A percentile compares a stretch with the other conserved stretches of the same genome.
These are phyloP conservation scores for Drosophila subobscura DNA, from an alignment of 1,140 invertebrate species.

Conservation along the genomic window DNA sequence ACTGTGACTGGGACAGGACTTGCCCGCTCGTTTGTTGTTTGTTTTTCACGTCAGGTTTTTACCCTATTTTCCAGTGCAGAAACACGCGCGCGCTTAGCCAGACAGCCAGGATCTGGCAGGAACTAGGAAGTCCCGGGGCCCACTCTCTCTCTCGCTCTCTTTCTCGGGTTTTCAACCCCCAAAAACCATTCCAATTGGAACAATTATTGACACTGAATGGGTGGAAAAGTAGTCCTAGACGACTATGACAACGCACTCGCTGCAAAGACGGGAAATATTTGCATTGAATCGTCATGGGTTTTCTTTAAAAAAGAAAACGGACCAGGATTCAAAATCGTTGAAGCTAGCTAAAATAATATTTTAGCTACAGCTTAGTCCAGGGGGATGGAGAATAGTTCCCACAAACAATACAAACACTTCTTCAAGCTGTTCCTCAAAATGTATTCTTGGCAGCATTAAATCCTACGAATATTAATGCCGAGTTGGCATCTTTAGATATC, in stretches of 20 bases:
- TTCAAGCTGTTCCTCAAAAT: too few relatives aligned
- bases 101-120: conserved; percentile 29
- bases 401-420: too few relatives aligned
- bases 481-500: conserved; percentile 33
- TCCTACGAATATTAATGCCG: conserved; percentile 8
- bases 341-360: too few relatives aligned
- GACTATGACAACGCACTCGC: too few relatives aligned
- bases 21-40: conserved; percentile 71
- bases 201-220: neutral
- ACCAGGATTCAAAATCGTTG: too few relatives aligned
- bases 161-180: conserved; percentile 54
- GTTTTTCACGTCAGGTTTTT: conserved; percentile 80
- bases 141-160: neutral
- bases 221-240: neutral
- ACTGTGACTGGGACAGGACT: conserved; percentile 25
- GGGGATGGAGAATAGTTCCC: too few relatives aligned
- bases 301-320: too few relatives aligned
- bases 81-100: neutral
- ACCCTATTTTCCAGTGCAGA: conserved; percentile 71
- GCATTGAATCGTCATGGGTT: too few relatives aligned
- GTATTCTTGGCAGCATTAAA: conserved; percentile 7
- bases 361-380: too few relatives aligned
- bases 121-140: conserved; percentile 29
- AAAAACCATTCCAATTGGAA: conserved; percentile 52
- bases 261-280: too few relatives aligned